Conservation (phyloP, 2,888 invertebrate genomes). For the Euproctis similis region DNA sequence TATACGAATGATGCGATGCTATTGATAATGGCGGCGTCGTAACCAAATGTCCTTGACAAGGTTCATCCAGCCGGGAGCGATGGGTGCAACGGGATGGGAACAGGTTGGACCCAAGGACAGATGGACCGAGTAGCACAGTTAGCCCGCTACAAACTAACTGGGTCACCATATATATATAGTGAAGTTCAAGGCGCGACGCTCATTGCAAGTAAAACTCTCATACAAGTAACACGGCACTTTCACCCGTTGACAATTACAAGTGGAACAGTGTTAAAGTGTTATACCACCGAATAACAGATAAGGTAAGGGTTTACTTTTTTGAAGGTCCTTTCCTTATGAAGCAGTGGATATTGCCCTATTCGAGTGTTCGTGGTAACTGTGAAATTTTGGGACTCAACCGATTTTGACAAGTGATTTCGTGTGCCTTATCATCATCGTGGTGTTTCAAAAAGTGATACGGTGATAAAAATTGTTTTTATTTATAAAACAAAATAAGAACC, state of each 20-base stretch:
- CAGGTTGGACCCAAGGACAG: constrained; percentile 51
- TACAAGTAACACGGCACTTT: constrained; percentile 68
- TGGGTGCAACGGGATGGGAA: constrained; percentile 51
- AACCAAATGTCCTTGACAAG: constrained; percentile 38
- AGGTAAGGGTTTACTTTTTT: constrained; percentile 57
- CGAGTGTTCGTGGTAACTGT: constrained; percentile 25
- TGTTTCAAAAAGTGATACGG: no score
- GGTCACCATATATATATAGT: constrained; percentile 89
- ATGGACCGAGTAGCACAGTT: constrained; percentile 64
- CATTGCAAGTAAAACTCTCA: constrained; percentile 74
- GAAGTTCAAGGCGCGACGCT: constrained; percentile 87
- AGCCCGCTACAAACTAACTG: constrained; percentile 77
- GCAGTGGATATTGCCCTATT: constrained; percentile 33
- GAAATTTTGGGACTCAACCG: constrained; percentile 31
- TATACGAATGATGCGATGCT: no score
- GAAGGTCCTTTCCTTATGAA: constrained; percentile 25
- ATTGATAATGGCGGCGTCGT: constrained; percentile 5
- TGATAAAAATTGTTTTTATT: no score
- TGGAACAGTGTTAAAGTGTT: constrained; percentile 54
- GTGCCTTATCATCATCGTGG: no score
- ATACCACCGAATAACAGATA: constrained; percentile 41
- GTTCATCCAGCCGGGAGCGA: constrained; percentile 44
- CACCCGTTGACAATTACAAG: constrained; percentile 54
- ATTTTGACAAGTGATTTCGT: constrained; percentile 32
- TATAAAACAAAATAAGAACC: no score